Conservation (phyloP, 2,113 vertebrate genomes). For the Cettia cetti region DNA sequence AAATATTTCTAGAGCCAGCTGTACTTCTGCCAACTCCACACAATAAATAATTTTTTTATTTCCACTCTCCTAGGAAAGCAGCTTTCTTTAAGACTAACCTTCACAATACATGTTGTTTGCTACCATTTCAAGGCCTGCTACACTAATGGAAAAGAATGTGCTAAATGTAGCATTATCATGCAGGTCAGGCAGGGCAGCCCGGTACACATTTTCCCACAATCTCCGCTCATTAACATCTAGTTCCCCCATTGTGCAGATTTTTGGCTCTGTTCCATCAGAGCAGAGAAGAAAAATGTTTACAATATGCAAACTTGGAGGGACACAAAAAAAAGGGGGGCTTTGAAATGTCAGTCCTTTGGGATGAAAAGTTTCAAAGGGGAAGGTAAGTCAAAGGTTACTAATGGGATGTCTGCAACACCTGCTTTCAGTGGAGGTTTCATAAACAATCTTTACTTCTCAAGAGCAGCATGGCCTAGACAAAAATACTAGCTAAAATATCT, state of each 20-base stretch:
- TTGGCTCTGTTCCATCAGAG: conserved; percentile 63
- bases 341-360: conserved; percentile 53
- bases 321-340: not conserved
- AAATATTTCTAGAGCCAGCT: conserved; percentile 30
- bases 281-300: conserved; percentile 64
- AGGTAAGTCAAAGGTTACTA: conserved; percentile 65
- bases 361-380: conserved; percentile 55
- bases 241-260: conserved; percentile 66
- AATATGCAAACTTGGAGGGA: conserved; percentile 60
- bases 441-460: conserved; percentile 52
- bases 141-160: conserved; percentile 69
- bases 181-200: conserved; percentile 66
- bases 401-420: conserved; percentile 59
- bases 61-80: conserved; percentile 44
- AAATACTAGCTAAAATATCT: conserved; percentile 22
- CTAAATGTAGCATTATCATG: conserved; percentile 72
- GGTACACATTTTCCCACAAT: conserved; percentile 70
- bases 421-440: conserved; percentile 56
- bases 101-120: conserved; percentile 58
- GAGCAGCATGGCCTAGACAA: not conserved
- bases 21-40: not conserved
- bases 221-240: conserved; percentile 69
- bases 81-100: conserved; percentile 52
- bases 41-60: conserved; percentile 54
- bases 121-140: conserved; percentile 51